Percentiles rank a stretch among this genome's conserved stretches.
Conservation (phyloP, 1,140 invertebrate genomes). For the Xylocopa sonorina region DNA sequence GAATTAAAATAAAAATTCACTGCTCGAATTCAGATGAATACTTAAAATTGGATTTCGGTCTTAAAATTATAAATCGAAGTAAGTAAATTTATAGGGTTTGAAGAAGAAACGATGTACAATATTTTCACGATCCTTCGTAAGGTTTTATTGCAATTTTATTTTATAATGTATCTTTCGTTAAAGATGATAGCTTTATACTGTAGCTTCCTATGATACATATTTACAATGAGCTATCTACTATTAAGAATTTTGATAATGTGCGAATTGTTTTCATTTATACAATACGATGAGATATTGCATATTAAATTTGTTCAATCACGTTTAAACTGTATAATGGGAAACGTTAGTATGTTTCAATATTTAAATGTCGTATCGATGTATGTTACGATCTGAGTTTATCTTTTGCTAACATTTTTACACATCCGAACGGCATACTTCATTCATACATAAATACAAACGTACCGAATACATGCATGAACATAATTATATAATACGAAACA, state of each 20-base stretch:
- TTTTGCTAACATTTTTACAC: conserved; percentile 15
- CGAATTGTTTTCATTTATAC: conserved; percentile 38
- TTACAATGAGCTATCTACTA: conserved; percentile 33
- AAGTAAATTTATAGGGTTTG: not conserved
- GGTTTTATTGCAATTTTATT: conserved; percentile 24
- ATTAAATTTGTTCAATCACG: conserved; percentile 8
- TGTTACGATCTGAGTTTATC: not conserved
- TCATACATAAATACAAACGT: conserved; percentile 49
- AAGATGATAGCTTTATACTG: not conserved
- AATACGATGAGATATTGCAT: conserved; percentile 9
- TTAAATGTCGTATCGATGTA: not conserved
- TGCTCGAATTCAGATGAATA: too few relatives aligned
- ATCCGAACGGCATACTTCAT: not conserved
- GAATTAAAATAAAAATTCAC: too few relatives aligned
- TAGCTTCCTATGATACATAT: conserved; percentile 47
- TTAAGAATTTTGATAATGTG: not conserved
- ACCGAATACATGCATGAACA: conserved; percentile 27
- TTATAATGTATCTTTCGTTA: conserved; percentile 14
- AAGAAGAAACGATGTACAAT: too few relatives aligned
- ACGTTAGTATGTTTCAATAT: not conserved
- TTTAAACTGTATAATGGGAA: not conserved
- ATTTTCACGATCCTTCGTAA: not conserved
- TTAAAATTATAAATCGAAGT: too few relatives aligned
- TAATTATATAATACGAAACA: not conserved
- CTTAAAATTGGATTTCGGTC: too few relatives aligned